Base-by-base conservation (phyloP, 2,888 invertebrate species). In the Escarpia spicata region DNA sequence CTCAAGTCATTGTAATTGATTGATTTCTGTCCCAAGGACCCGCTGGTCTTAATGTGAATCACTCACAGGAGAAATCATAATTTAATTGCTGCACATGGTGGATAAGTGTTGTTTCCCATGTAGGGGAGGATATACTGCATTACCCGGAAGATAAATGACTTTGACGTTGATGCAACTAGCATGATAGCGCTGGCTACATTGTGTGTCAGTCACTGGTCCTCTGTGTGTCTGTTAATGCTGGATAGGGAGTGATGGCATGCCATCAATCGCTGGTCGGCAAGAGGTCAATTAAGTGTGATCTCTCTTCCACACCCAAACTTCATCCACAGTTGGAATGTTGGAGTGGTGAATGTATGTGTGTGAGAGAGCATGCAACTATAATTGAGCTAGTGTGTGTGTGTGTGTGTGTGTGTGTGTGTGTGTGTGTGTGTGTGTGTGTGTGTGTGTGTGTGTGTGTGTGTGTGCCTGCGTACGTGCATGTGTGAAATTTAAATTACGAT, bases 51-150 rank as follows among this genome's bases (percentile, higher is more conserved):
- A 75, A 75, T 75, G n/a, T 26, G 19, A 75, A 75, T 75, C 75
- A 75, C 75, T 75, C 75, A 75, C 75, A 26, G n/a, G 75, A 75
- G 75, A 75, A 75, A 75, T 75, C 75, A 75, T 75, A 75, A 75
- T 75, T 75, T 75, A 75, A 75, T 75, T 75, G 75, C 75, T 26
- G 75, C 75, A 26, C 75, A 75, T 26, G 26, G 75, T 75, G 75
- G 75, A 75, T 75, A 75, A 75, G 75, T 75, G 75, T 75, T 19
- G 19, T 75, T 75, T 75, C 75, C n/a, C 26, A 75, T 6, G 26
- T 75, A 75, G 19, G 15, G 19, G 75, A 75, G 75, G 75, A 26
- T 26, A n/a, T 75, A 75, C 75, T 75, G 26, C 75, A 75, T 75
- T 75, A 75, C 75, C n/a, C 3, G 75, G 75, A 75, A 75, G 75